Percentiles rank a stretch among this genome's conserved stretches.
phyloP scores from a whole-genome alignment of 2,888 invertebrate genomes.

The Meliscaeva auricollis region DNA sequence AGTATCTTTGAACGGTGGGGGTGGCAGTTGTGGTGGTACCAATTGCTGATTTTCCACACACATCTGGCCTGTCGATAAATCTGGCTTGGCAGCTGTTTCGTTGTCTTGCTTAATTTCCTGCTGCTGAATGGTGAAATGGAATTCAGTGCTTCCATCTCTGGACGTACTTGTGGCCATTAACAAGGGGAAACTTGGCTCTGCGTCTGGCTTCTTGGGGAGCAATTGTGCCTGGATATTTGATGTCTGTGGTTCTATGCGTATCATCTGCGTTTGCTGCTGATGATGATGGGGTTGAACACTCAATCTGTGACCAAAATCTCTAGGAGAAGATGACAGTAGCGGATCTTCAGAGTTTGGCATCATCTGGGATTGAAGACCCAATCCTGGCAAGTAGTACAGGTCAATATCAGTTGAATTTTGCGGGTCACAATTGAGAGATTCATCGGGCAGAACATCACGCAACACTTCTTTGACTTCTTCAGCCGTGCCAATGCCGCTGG shows the following conservation, averaged over 20 bases:
- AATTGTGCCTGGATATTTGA: conserved; percentile 37
- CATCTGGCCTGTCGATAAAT: conserved; percentile 28
- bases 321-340: conserved; percentile 91
- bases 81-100: conserved; percentile 58
- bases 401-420: conserved; percentile 84
- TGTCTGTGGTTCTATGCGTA: conserved; percentile 57
- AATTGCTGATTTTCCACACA: conserved; percentile 40
- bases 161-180: conserved; percentile 85
- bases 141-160: conserved; percentile 89
- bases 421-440: conserved; percentile 86
- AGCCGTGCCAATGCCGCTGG: conserved; percentile 92
- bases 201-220: conserved; percentile 47
- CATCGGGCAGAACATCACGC: conserved; percentile 93
- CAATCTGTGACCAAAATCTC: conserved; percentile 87
- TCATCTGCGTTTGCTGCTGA: conserved; percentile 77
- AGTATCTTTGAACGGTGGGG: conserved; percentile 79
- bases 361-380: conserved; percentile 91
- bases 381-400: conserved; percentile 83
- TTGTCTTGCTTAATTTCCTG: conserved; percentile 66
- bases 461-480: conserved; percentile 94
- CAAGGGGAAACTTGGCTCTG: conserved; percentile 52
- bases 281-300: conserved; percentile 79
- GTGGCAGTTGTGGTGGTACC: conserved; percentile 64
- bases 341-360: conserved; percentile 96
- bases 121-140: conserved; percentile 82